Evolutionary conservation across 2,113 vertebrate species (phyloP), one percentile per base, ranked within the genome.

Genomic region (Callorhinus ursinus): DNA sequence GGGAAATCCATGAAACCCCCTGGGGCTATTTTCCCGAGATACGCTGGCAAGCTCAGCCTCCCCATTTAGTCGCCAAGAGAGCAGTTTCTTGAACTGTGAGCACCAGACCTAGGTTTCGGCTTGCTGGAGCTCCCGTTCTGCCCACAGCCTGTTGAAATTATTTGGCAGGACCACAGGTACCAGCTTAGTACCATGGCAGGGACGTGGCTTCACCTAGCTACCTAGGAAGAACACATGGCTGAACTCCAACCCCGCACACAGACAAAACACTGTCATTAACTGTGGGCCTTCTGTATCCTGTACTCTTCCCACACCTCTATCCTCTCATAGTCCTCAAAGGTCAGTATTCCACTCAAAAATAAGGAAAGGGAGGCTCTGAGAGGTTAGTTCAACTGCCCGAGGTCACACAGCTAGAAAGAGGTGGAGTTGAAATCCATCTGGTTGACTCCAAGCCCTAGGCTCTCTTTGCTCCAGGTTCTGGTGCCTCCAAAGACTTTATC

Each of bases 151-250:
- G 77, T 31, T 46, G 72, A 77, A 39, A 76, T 93, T 96, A 93
- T 74, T 95, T 95, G 84, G 39, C 94, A 67, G 39, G 39, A 51
- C 55, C 74, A 77, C 96, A 84, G 96, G 91, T 86, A 82, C 85
- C 49, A 74, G 93, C 89, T 92, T 24, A 81, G 71, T 39, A 95
- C 83, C 79, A 53, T 67, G 22, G 33, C 84, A 82, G 59, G 85
- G 85, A 97, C 24, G 14, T 96, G 97, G 93, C 74, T 90, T 97
- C 80, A 83, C 95, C 90, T 85, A 90, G 96, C 81, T 65, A 97
- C 97, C 82, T 61, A 57, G 88, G 31, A 80, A 90, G 39, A 94
- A 97, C 92, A 93, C 19, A 7, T 96, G 55, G 90, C 89, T 9
- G 77, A 94, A 82, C 19, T 22, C 57, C 57, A 42, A 8, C 49